Percentiles rank a stretch among this genome's conserved stretches.
These are phyloP conservation scores for Hemichromis elongatus DNA, from an alignment of 2,113 vertebrate genomes.

Conservation along the genomic window DNA sequence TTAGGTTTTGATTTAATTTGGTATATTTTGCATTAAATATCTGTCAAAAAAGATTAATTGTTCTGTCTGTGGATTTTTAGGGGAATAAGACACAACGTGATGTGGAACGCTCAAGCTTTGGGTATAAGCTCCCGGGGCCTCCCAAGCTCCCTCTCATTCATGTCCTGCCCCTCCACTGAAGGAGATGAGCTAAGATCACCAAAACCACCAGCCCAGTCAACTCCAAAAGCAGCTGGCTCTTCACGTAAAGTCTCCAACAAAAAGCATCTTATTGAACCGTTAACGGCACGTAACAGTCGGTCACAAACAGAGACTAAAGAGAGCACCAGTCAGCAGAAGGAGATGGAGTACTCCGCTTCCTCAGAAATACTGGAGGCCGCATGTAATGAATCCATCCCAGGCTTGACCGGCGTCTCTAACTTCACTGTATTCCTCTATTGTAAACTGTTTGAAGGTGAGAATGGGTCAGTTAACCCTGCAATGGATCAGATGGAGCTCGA, in stretches of 20 bases:
- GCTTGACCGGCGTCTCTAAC: conserved; percentile 80
- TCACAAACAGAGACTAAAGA: neutral
- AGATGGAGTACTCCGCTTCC: conserved; percentile 27
- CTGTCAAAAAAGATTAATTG: neutral
- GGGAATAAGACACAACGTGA: conserved; percentile 84
- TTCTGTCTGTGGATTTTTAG: conserved; percentile 54
- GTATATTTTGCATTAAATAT: neutral
- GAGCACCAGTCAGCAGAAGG: neutral
- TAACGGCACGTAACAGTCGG: neutral
- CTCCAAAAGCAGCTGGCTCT: neutral
- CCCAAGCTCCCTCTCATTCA: conserved; percentile 73
- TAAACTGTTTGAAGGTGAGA: conserved; percentile 73
- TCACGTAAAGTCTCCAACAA: neutral
- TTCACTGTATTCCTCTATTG: conserved; percentile 86
- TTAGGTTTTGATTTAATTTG: neutral
- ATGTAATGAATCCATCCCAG: conserved; percentile 77
- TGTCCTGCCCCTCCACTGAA: conserved; percentile 71
- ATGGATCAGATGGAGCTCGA: conserved; percentile 59
- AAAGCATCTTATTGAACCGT: neutral
- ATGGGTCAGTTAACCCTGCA: conserved; percentile 50
- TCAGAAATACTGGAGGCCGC: conserved; percentile 78
- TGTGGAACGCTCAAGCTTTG: conserved; percentile 81
- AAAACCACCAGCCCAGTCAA: neutral
- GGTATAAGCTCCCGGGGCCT: conserved; percentile 74
- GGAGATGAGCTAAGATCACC: neutral